Evolutionary conservation across 2,797 vertebrate species (phyloP).

Genomic region (Gymnoscopelus microlampas): DNA sequence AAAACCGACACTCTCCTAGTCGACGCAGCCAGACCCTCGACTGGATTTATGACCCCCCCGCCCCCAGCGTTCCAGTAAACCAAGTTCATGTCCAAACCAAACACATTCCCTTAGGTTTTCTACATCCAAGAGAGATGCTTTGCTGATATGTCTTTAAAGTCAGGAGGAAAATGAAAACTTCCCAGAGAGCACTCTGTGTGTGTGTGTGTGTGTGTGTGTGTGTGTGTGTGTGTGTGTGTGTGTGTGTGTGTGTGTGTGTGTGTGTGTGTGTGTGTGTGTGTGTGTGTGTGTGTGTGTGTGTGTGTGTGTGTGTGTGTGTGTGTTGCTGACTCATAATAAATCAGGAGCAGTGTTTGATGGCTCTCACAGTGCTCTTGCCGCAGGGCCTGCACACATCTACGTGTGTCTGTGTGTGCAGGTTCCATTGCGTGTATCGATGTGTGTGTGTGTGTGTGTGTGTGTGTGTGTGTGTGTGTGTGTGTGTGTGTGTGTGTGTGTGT

Average conservation of each 20-base stretch:
- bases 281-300: conserved; percentile 8
- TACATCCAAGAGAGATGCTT: conserved; percentile 29
- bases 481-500: no score
- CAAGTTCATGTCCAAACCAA: conserved; percentile 43
- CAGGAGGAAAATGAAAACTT: conserved; percentile 13
- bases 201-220: conserved; percentile 1
- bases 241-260: conserved; percentile 1
- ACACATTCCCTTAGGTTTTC: conserved; percentile 32
- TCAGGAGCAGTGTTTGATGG: neutral
- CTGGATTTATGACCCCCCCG: conserved; percentile 32
- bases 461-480: no score
- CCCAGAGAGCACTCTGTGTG: neutral
- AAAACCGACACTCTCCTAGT: conserved; percentile 6
- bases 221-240: conserved; percentile 7
- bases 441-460: no score
- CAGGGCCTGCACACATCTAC: no score
- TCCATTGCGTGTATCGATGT: no score
- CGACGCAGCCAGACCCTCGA: conserved; percentile 6
- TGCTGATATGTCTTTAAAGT: conserved; percentile 33
- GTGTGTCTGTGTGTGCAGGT: no score
- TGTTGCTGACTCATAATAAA: neutral
- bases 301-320: neutral
- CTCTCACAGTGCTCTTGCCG: neutral
- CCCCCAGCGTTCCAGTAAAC: conserved; percentile 19
- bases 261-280: neutral